phyloP scores from a whole-genome alignment of 2,888 invertebrate species.

The Dolichopus griseipennis region DNA sequence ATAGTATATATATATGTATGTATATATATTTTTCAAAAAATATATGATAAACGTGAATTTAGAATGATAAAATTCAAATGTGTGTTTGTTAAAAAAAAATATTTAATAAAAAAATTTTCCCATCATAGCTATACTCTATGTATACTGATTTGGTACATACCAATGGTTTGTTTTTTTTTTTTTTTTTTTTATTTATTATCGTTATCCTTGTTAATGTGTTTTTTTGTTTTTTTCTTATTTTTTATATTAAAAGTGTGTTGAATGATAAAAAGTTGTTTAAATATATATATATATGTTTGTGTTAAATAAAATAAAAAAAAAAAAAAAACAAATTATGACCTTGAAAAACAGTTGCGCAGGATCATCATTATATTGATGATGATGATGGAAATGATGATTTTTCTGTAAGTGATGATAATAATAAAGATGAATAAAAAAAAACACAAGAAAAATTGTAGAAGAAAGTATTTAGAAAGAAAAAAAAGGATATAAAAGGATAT shows the following conservation, averaged over 20 bases:
- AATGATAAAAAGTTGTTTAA: background rate
- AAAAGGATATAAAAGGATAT: background rate
- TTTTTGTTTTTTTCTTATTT: background rate
- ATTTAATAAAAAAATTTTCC: too few relatives aligned
- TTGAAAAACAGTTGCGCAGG: slow-evolving; percentile 6
- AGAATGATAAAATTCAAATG: too few relatives aligned
- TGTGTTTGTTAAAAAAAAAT: too few relatives aligned
- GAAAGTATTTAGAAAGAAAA: background rate
- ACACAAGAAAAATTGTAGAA: background rate
- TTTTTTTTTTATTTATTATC: background rate
- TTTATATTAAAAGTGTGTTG: background rate
- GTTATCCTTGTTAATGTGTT: too few relatives aligned
- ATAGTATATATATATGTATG: background rate
- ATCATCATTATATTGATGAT: background rate
- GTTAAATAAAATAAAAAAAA: background rate
- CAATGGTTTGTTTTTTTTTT: background rate
- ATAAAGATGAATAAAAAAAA: too few relatives aligned
- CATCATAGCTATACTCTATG: background rate
- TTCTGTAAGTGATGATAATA: too few relatives aligned
- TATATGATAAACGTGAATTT: too few relatives aligned
- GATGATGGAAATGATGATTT: background rate
- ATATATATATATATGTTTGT: background rate
- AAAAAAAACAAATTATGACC: background rate
- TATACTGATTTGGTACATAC: background rate
- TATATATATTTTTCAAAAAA: background rate